These are phyloP conservation scores for Formica exsecta DNA, from an alignment of 1,140 invertebrate genomes.

Conservation along the genomic window DNA sequence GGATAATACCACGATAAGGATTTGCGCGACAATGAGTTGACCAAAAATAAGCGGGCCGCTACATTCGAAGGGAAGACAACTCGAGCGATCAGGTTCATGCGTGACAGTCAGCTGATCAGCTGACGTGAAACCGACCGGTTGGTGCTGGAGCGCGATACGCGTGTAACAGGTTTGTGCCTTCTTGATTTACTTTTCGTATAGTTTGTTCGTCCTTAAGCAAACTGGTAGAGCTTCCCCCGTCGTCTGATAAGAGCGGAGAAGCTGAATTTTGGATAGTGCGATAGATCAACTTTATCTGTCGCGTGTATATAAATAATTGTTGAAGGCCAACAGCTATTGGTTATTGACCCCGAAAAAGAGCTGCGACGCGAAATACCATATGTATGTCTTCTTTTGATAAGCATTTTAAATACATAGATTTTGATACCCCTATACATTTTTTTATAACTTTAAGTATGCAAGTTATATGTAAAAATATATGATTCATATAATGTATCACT, in stretches of 20 bases:
- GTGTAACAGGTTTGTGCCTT: slow-evolving; percentile 47
- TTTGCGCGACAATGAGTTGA: slow-evolving; percentile 10
- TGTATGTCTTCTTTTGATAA: background rate
- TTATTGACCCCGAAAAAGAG: slow-evolving; percentile 35
- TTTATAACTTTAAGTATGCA: background rate
- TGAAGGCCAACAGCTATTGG: slow-evolving; percentile 14
- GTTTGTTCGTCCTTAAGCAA: background rate
- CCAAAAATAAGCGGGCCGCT: background rate
- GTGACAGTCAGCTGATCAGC: slow-evolving; percentile 28
- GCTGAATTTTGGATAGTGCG: background rate
- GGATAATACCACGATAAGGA: slow-evolving; percentile 6
- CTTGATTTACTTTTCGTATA: background rate
- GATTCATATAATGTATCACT: background rate
- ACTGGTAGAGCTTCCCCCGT: background rate
- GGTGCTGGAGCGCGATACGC: background rate
- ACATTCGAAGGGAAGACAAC: background rate
- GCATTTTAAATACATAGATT: background rate
- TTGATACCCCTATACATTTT: background rate
- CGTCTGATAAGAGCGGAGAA: background rate
- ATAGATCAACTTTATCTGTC: background rate
- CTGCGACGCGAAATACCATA: background rate
- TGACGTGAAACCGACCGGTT: background rate
- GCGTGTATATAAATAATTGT: background rate
- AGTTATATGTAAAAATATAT: too few species aligned
- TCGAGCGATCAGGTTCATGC: background rate